Evolutionary conservation across 2,888 invertebrate species (phyloP).

Genomic region (Epicampocera succincta): DNA sequence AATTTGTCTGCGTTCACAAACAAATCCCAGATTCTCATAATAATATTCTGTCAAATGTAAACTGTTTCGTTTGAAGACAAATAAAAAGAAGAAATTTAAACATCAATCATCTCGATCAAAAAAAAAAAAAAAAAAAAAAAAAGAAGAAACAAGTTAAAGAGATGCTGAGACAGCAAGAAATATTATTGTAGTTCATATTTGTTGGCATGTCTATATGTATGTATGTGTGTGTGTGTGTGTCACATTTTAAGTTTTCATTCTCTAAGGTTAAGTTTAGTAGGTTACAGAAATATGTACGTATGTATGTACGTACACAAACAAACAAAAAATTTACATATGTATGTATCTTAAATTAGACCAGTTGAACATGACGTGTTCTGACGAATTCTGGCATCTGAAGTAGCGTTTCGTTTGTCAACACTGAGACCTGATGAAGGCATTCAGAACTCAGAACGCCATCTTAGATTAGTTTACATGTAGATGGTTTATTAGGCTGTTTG

Average conservation of each 20-base stretch:
- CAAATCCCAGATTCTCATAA: constrained; percentile 41
- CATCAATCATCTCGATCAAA: constrained; percentile 50
- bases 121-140: too few species aligned
- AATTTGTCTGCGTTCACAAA: constrained; percentile 3
- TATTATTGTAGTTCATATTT: constrained; percentile 36
- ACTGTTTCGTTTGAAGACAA: constrained; percentile 38
- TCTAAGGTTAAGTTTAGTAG: constrained; percentile 67
- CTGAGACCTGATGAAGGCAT: too few species aligned
- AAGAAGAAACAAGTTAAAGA: constrained; percentile 30
- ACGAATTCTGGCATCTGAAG: too few species aligned
- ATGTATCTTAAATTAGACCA: not conserved
- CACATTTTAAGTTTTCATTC: constrained; percentile 21
- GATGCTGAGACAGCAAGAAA: constrained; percentile 15
- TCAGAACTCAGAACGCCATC: too few species aligned
- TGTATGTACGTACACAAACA: constrained; percentile 27
- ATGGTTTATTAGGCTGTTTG: too few species aligned
- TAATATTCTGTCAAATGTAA: constrained; percentile 48
- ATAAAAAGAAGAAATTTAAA: constrained; percentile 44
- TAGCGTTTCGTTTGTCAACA: too few species aligned
- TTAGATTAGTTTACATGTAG: too few species aligned
- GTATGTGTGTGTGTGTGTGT: not conserved
- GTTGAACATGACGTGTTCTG: too few species aligned
- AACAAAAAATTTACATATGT: constrained; percentile 1
- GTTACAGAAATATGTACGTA: constrained; percentile 60
- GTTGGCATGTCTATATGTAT: too few species aligned